Evolutionary conservation across 2,797 vertebrate species (phyloP).

Genomic region (Ctenopoma kingsleyae): DNA sequence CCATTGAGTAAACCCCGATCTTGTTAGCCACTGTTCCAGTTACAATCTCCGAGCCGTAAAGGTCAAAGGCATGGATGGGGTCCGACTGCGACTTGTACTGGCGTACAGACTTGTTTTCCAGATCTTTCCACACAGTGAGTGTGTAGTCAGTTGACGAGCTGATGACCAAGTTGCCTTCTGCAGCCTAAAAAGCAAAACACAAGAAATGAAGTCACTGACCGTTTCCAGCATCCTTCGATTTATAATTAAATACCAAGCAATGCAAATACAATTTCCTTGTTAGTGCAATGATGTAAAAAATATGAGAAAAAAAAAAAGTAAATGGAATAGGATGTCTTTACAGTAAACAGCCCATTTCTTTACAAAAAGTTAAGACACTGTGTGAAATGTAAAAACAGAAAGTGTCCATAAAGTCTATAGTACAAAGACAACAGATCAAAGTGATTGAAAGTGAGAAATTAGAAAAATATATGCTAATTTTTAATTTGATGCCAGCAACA

Average conservation of each 20-base stretch:
- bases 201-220: constrained; percentile 4
- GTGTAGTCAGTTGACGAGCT: constrained; percentile 97
- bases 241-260: neutral
- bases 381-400: too few species aligned
- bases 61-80: constrained; percentile 94
- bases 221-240: neutral
- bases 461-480: too few species aligned
- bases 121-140: constrained; percentile 94
- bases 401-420: too few species aligned
- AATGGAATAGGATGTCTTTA: neutral
- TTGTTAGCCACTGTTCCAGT: constrained; percentile 96
- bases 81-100: constrained; percentile 94
- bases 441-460: too few species aligned
- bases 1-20: constrained; percentile 95
- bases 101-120: constrained; percentile 94
- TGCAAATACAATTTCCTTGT: too few species aligned
- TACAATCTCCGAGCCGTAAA: constrained; percentile 93
- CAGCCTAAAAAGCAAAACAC: constrained; percentile 84
- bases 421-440: too few species aligned
- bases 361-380: too few species aligned
- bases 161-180: constrained; percentile 92
- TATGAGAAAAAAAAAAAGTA: neutral
- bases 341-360: too few species aligned
- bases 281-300: neutral
- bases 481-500: too few species aligned